Evolutionary conservation across 1,140 invertebrate genomes (phyloP).

Genomic region (Hyles euphorbiae): DNA sequence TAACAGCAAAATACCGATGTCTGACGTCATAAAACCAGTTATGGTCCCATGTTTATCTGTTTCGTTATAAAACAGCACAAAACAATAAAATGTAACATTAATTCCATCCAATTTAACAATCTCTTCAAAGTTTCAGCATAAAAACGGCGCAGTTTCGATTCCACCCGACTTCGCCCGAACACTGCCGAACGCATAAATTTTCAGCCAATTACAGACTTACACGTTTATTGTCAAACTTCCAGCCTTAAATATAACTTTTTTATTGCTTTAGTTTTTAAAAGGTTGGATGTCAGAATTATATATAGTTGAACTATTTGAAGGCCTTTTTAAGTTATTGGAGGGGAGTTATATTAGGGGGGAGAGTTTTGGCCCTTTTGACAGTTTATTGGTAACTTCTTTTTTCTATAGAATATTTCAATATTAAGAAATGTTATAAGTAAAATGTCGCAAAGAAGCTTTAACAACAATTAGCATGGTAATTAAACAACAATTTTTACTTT

Average conservation of each 20-base stretch:
- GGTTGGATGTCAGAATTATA: constrained; percentile 1
- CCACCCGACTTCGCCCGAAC: constrained; percentile 5
- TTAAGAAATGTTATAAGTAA: no score
- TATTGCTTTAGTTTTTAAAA: constrained; percentile 29
- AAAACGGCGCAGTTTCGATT: constrained; percentile 10
- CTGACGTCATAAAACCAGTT: no score
- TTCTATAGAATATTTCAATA: no score
- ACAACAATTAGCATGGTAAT: no score
- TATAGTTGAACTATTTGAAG: no score
- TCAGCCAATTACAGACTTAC: constrained; percentile 26
- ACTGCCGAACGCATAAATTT: constrained; percentile 21
- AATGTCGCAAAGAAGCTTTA: no score
- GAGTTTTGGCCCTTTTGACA: no score
- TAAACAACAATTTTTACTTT: no score
- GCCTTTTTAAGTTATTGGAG: no score
- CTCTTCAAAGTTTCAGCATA: constrained; percentile 8
- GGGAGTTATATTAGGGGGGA: no score
- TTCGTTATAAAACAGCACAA: constrained; percentile 1
- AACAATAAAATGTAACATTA: not conserved
- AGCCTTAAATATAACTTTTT: constrained; percentile 27
- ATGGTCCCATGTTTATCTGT: not conserved
- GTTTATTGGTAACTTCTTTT: no score
- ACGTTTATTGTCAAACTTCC: constrained; percentile 24
- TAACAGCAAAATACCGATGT: no score
- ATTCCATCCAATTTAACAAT: constrained; percentile 10